Base-by-base conservation (phyloP, 2,888 invertebrate genomes). In the Selenia dentaria region DNA sequence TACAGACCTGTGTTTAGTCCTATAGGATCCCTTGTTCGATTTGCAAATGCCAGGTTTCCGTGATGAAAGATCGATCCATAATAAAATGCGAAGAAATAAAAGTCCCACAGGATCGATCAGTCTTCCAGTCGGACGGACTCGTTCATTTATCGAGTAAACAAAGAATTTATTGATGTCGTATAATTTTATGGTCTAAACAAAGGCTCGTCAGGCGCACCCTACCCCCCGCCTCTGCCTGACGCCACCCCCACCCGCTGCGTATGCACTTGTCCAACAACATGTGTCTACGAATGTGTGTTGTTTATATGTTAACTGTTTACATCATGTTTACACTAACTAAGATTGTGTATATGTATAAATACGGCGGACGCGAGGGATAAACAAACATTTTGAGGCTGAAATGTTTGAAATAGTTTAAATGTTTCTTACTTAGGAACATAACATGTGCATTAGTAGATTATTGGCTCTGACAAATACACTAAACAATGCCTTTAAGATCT, bases 151-250 rank as follows among this genome's bases (percentile, higher is more conserved):
- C 74, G 76, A 67, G 82, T 87, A 87, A 88, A 89, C 86, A 89
- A 79, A 83, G 78, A 83, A 84, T 90, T 89, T 89, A 89, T 88
- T 78, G 78, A 71, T 79, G 84, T 87, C 87, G 85, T 90, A 89
- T 89, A 89, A 86, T 85, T 89, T 89, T 83, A 89, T 87, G 85
- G 78, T 83, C 80, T 83, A 89, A 90, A 89, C 89, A 90, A 88
- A 88, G 81, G 79, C 80, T 80, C 80, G 78, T 78, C 74, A 70
- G 70, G 57, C 67, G 60, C 55, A 38, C 44, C 44, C 25, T 44
- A 46, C 55, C 34, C 39, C 26, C 27, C 24, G 34, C 36, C 39
- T 24, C 28, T 37, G 33, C 58, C 58, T 50, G 58, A 37, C 58
- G 47, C 46, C 52, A 45, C 51, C 46, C 60, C 57, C 64, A 62